Base-by-base conservation (phyloP, 2,113 vertebrate genomes). In the Hydropotes inermis region DNA sequence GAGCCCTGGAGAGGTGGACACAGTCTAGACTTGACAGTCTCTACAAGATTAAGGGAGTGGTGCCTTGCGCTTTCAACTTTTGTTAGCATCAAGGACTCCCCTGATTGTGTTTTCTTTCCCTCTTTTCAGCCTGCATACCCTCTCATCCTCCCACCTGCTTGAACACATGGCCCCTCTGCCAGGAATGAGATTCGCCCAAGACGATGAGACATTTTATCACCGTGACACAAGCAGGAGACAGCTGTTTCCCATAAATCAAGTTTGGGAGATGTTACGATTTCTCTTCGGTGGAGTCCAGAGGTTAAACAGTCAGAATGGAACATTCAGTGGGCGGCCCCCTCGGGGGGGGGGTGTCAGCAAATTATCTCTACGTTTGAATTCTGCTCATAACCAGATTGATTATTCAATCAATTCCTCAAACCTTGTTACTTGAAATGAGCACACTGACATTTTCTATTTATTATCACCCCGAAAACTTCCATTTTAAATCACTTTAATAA, bases 181-280 rank as follows among this genome's bases (percentile, higher is more conserved):
- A 94, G 78, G 91, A 89, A 78, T 55, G 67, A 95, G 89, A 97
- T 94, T 97, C 97, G 87, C 98, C 97, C 97, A 98, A 96, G 84
- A 96, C 17, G 36, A 96, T 82, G 94, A 98, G 97, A 97, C 94
- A 97, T 98, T 97, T 98, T 97, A 98, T 98, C 98, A 98, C 97
- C 57, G 87, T 95, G 98, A 98, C 98, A 98, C 96, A 98, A 90
- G 83, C 88, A 33, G 81, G 92, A 86, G 98, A 97, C 83, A 97
- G 96, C 97, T 98, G 97, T 95, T 98, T 89, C 97, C 90, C 98
- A 86, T 95, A 98, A 98, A 98, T 98, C 97, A 98, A 87, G 97
- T 94, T 81, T 58, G 23, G 85, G 87, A 60, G 79, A 79, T 83
- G 97, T 93, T 95, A 97, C 55, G 79, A 96, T 97, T 96, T 67